Percentiles rank a stretch among this genome's conserved stretches.
Evolutionary conservation across 1,140 invertebrate species (phyloP).

Genomic region (Aphelenchoides fujianensis): DNA sequence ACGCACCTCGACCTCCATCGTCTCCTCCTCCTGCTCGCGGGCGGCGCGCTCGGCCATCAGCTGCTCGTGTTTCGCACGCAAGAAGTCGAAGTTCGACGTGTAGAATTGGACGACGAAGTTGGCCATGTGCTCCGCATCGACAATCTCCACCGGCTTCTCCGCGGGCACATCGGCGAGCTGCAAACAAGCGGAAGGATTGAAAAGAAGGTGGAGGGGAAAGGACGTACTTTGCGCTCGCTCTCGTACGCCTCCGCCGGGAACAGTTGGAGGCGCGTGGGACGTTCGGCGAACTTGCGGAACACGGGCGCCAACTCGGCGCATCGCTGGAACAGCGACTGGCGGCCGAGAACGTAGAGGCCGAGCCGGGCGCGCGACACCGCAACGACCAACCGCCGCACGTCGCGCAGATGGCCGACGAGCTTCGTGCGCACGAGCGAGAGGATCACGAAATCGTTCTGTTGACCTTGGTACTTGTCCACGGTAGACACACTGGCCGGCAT

Average conservation of each 20-base stretch:
- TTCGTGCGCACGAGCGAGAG: constrained; percentile 90
- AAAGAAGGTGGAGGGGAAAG: no score
- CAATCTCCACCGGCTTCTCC: constrained; percentile 44
- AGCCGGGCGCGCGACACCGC: constrained; percentile 96
- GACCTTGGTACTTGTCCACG: constrained; percentile 98
- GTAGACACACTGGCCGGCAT: constrained; percentile 85
- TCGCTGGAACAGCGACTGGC: constrained; percentile 85
- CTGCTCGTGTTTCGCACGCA: constrained; percentile 39
- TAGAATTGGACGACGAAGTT: constrained; percentile 62
- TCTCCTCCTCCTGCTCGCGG: constrained; percentile 26
- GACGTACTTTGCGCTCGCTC: constrained; percentile 32
- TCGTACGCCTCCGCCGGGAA: constrained; percentile 55
- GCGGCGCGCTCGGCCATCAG: constrained; percentile 26
- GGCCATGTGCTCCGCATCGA: constrained; percentile 55
- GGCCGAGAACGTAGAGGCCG: constrained; percentile 91
- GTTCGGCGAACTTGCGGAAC: constrained; percentile 75
- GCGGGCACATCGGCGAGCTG: constrained; percentile 26
- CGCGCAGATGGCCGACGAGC: constrained; percentile 90
- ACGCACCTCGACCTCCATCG: not conserved
- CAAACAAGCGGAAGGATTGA: no score
- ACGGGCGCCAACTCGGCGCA: constrained; percentile 93
- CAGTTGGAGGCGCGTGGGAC: constrained; percentile 47
- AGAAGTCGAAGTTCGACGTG: constrained; percentile 46
- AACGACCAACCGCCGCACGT: constrained; percentile 90
- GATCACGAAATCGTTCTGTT: constrained; percentile 97